Conservation (phyloP, 1,140 invertebrate genomes). For the Bombus waltoni region DNA sequence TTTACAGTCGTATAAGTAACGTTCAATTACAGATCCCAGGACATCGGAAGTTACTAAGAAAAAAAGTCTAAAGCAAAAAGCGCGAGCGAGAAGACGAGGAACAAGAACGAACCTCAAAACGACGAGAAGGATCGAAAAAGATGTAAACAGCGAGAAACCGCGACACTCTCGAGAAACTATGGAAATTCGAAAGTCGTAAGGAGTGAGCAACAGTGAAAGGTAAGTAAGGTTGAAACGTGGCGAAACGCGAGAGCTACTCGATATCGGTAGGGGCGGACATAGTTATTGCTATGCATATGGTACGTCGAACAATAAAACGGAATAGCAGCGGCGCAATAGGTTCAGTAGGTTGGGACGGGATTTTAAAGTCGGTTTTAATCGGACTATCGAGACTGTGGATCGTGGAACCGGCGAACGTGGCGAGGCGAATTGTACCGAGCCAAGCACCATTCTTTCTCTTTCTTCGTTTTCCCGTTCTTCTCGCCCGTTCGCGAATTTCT, state of each 20-base stretch:
- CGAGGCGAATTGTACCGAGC: constrained; percentile 45
- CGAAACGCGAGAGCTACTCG: constrained; percentile 39
- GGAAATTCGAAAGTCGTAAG: constrained; percentile 45
- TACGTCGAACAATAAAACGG: constrained; percentile 77
- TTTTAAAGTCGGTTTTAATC: constrained; percentile 79
- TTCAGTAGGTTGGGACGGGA: constrained; percentile 62
- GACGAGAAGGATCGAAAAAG: not conserved
- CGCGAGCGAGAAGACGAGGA: not conserved
- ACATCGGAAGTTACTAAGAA: too few relatives aligned
- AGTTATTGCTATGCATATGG: constrained; percentile 81
- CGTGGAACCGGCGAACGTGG: constrained; percentile 54
- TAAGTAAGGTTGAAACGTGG: constrained; percentile 44
- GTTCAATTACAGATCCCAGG: too few relatives aligned
- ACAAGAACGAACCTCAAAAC: not conserved
- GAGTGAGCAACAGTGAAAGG: constrained; percentile 61
- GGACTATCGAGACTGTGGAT: constrained; percentile 64
- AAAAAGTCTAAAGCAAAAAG: not conserved
- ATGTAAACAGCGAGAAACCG: constrained; percentile 33
- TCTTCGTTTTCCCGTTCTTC: constrained; percentile 3
- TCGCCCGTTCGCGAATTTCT: constrained; percentile 52
- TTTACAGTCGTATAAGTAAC: too few relatives aligned
- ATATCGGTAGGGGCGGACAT: constrained; percentile 64
- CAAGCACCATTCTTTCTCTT: not conserved
- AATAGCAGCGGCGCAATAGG: constrained; percentile 72
- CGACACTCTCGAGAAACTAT: not conserved